phyloP scores from a whole-genome alignment of 2,113 vertebrate genomes.

The Corydoras maculifer region DNA sequence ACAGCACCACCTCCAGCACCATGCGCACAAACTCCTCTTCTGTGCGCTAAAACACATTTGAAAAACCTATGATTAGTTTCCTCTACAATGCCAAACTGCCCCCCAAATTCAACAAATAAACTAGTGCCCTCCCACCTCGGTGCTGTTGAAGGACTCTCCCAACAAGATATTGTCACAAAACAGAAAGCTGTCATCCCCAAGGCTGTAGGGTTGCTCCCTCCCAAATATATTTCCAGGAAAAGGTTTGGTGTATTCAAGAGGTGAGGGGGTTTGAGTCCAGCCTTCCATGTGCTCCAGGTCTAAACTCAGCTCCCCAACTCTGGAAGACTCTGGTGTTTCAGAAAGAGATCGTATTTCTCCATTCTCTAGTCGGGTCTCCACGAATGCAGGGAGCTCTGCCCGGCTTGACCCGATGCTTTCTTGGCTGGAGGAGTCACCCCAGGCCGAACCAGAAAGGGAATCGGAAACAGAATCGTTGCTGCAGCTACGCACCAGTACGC shows the following conservation, averaged over 20 bases:
- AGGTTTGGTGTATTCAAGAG: constrained; percentile 73
- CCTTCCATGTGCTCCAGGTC: constrained; percentile 77
- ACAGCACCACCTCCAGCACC: constrained; percentile 80
- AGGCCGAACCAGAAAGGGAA: constrained; percentile 32
- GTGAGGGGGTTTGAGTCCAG: constrained; percentile 81
- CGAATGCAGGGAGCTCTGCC: constrained; percentile 54
- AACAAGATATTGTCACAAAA: constrained; percentile 76
- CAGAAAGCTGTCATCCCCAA: constrained; percentile 59
- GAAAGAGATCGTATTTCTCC: constrained; percentile 67
- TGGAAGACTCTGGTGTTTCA: constrained; percentile 68
- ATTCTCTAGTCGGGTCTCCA: constrained; percentile 72
- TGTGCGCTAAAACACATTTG: constrained; percentile 53
- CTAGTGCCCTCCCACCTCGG: constrained; percentile 69
- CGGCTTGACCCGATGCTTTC: constrained; percentile 49
- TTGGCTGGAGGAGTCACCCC: constrained; percentile 58
- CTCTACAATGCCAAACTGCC: not conserved
- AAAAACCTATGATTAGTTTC: too few relatives aligned
- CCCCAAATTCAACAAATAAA: not conserved
- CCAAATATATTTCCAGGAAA: constrained; percentile 60
- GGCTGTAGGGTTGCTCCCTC: constrained; percentile 32
- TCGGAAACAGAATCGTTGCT: constrained; percentile 50
- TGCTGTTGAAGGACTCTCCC: constrained; percentile 72
- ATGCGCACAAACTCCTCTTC: constrained; percentile 83
- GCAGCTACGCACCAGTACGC: constrained; percentile 75
- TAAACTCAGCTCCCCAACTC: constrained; percentile 74